Conservation (phyloP, 2,888 invertebrate genomes). For the Apodemia zela region DNA sequence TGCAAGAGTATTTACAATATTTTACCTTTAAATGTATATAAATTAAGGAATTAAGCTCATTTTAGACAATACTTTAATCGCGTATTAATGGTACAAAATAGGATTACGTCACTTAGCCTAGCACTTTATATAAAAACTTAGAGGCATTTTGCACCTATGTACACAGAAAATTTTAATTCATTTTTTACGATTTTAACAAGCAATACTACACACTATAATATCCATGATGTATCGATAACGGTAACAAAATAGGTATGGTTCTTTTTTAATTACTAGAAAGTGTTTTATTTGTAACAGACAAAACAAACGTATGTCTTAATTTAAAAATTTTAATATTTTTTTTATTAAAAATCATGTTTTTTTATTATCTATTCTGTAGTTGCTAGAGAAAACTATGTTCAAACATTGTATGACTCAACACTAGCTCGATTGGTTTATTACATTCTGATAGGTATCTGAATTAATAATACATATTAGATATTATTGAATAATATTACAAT, state of each 20-base stretch:
- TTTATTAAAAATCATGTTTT: neutral
- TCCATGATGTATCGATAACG: neutral
- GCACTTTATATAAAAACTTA: slow-evolving; percentile 21
- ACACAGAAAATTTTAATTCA: slow-evolving; percentile 24
- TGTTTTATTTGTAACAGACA: neutral
- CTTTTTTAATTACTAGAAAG: neutral
- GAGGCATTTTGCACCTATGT: slow-evolving; percentile 23
- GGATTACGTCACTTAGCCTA: slow-evolving; percentile 36
- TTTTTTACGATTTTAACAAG: slow-evolving; percentile 8
- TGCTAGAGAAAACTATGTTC: neutral
- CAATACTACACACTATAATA: neutral
- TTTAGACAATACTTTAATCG: slow-evolving; percentile 62
- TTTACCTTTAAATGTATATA: neutral
- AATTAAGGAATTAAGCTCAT: slow-evolving; percentile 47
- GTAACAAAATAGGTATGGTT: neutral
- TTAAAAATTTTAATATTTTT: neutral
- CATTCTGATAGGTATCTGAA: too few relatives aligned
- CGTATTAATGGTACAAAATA: slow-evolving; percentile 71
- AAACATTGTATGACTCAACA: neutral
- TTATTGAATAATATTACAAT: too few relatives aligned
- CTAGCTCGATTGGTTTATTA: neutral
- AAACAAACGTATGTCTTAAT: neutral
- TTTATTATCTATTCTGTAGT: neutral
- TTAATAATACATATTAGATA: too few relatives aligned
- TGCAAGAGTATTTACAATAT: slow-evolving; percentile 8